Evolutionary conservation across 2,888 invertebrate species (phyloP), one percentile per base, ranked within the genome.

Genomic region (Ellobium chinense): DNA sequence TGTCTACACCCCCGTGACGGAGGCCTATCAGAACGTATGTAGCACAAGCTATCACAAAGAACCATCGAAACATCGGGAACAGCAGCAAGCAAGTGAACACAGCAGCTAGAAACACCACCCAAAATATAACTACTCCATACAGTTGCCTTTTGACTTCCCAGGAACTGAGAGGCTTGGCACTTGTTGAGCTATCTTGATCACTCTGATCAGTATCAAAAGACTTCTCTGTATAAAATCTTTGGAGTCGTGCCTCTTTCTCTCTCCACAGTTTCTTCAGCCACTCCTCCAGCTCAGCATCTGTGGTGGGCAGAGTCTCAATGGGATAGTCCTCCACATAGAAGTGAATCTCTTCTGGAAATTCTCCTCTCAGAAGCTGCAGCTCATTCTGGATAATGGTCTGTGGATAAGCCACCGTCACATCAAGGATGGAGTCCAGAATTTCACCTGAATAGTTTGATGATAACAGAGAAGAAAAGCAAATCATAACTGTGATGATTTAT

Each of bases 371-470:
- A 68, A 97, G 93, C 88, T 96, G 95, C 31, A 94, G 91, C 92
- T 97, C 97, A 31, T 95, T 95, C 92, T 96, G 96, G 0, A 97
- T 96, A 46, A 95, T 93, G 21, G 94, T 94, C 84, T 95, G 95
- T 5, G 97, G 97, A 92, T 97, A 97, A 0, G 95, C 96, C n/a
- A 97, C 94, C 0, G 97, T 97, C 84, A 97, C 94, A 92, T 97
- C 97, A 92, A 97, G 97, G n/a, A 97, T 94, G 0, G 96, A 95
- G 83, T 95, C 95, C 74, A 97, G 93, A 34, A 95, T 95, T 14
- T 95, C 93, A 81, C 94, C 95, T 93, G 83, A 46, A 80, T 5
- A 7, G 7, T 60, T 18, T 60, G 21, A 60, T n/a, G n/a, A n/a
- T n/a, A n/a, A n/a, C n/a, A n/a, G n/a, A n/a, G n/a, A n/a, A n/a